Base-by-base conservation (phyloP, 2,797 vertebrate species). In the Scolopax bukidnonensis region DNA sequence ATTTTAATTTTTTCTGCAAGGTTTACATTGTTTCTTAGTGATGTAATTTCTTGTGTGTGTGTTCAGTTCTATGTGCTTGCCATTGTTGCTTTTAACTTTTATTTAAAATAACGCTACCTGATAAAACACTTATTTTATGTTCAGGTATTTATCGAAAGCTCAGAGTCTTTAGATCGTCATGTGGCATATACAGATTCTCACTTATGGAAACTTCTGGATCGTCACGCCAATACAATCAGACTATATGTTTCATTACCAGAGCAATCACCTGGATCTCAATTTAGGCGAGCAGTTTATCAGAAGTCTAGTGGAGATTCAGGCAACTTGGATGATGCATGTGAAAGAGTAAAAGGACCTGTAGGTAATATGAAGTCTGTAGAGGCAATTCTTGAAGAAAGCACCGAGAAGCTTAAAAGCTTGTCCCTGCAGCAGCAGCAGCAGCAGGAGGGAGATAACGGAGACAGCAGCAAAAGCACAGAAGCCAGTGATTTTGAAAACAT, bases 71-170 rank as follows among this genome's bases (percentile, higher is more conserved):
- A 2, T 30, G 28, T 54, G 15, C 76, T 67, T 79, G 71, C 48
- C 87, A 5, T 21, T 63, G 51, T 23, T 57, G n/a, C 23, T 71
- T 63, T 68, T 70, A 54, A 54, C 19, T 68, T 79, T 38, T 61
- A 11, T 65, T 81, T 74, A 5, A 70, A 84, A 10, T 20, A 48
- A 19, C 12, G 9, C 23, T 32, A 0, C 23, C 1, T 70, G 73
- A 11, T 69, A 6, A 87, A 96, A 32, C 48, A 33, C 57, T 64
- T 69, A 7, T 60, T 93, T 84, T 61, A 57, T 85, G 7, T 91
- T 53, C 96, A 99, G 99, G 98, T 99, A 88, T 99, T 99, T 93
- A 98, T 99, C 51, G 99, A 99, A 97, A 99, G 99, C 98, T 99
- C 99, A 0, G 99, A 99, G 87, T 98, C 98, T 8, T 82, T 97